Evolutionary conservation across 1,140 invertebrate genomes (phyloP), one percentile per base, ranked within the genome.

Genomic region (Colletes latitarsis): DNA sequence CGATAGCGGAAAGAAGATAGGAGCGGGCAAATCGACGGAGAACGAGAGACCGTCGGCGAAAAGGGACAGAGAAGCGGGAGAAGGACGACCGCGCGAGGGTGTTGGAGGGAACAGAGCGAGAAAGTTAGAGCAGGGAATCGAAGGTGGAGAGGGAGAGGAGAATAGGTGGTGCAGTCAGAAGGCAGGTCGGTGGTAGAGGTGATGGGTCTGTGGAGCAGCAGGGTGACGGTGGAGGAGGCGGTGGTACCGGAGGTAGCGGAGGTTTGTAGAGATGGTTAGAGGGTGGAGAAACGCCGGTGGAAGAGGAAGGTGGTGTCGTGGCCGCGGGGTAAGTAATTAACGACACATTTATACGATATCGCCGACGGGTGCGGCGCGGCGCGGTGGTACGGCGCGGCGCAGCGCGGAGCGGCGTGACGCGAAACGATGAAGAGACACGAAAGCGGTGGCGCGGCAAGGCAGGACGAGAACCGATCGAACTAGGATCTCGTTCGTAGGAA

Each of bases 331-430:
- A 92, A 91, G 91, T 93, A 93, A 93, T 93, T 93, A 93, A 93
- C 90, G 92, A 89, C 91, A 91, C 89, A 90, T 93, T 93, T 93
- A 92, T 92, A 92, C 90, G 89, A 92, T 92, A 92, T 92, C 89
- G 90, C 84, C 82, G 66, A 83, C 78, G 84, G 81, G 70, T 74
- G 69, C 77, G 76, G 72, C 57, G 80, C 60, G 77, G 71, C 30
- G 78, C 57, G 68, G 53, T 43, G 72, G 68, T 15, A 49, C 10
- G 49, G 60, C 4, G 46, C n/a, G 71, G 49, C 53, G 58, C 9
- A 19, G 21, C 17, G 58, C 77, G 67, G 41, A 52, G 68, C n/a
- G 67, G 41, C 60, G 63, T 9, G 71, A 41, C 81, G 76, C 53
- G 71, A 53, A 73, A 80, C 78, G 77, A 66, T 71, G 58, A 63